Evolutionary conservation across 2,888 invertebrate genomes (phyloP), one percentile per base, ranked within the genome.

Genomic region (Thymelicus sylvestris): DNA sequence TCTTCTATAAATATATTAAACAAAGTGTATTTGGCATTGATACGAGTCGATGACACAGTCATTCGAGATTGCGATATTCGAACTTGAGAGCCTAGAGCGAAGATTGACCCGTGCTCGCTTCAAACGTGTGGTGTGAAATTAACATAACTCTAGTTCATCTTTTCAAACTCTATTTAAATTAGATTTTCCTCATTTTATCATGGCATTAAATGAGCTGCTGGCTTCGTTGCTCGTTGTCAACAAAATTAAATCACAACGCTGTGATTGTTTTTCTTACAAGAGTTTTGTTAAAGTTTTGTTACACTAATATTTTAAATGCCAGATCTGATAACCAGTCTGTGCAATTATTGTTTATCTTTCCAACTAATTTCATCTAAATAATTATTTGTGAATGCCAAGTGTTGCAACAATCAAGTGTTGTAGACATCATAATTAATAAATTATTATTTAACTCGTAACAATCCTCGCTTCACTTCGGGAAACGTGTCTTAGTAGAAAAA

Each of bases 21-120:
- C 59, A 41, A 44, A 66, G 65, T 38, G 38, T n/a, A 59, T 60
- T 60, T 67, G 66, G 66, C 66, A 67, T 67, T 67, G 59, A 48
- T 67, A 60, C 39, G 48, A 60, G 66, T 67, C 66, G 66, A 67
- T 67, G 66, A 67, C 66, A 67, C 47, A 47, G 66, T 48, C 15
- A 60, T 60, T 19, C 24, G 60, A 67, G 15, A 38, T 48, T 48
- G 60, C 39, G 12, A 60, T 48, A 67, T 60, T 24, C 8, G 50
- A 52, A 52, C 50, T 52, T 19, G 15, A 52, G 7, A 52, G 50
- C 50, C 50, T 52, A 19, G 7, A 4, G 15, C 50, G 50, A 44
- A 8, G 50, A 52, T 19, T 52, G 50, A 52, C 50, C 50, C 50
- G 50, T 12, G 44, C 0, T 4, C 44, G 31, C 3, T 31, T 31